Conservation (phyloP, 2,797 vertebrate species). For the Poeciliopsis gracilis region DNA sequence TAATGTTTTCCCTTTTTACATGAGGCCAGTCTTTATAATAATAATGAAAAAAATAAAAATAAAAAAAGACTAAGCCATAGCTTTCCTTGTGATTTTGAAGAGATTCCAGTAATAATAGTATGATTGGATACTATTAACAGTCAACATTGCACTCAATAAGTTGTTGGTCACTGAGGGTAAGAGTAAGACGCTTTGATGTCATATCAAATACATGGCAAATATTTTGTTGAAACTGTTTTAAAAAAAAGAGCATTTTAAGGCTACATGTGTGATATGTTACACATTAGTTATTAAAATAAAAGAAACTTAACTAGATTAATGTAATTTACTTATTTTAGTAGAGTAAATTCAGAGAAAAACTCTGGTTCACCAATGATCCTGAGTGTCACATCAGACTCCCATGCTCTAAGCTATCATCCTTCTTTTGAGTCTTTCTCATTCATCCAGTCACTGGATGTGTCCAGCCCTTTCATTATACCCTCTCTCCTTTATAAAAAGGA, state of each 20-base stretch:
- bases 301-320: background rate
- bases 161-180: background rate
- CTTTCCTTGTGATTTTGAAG: conserved; percentile 6
- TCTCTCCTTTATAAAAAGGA: conserved; percentile 11
- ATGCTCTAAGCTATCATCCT: background rate
- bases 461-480: conserved; percentile 1
- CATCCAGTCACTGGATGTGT: background rate
- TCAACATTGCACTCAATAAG: conserved; percentile 3
- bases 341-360: background rate
- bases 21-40: background rate
- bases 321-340: background rate
- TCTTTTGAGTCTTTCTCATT: background rate
- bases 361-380: background rate
- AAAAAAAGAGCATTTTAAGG: background rate
- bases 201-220: background rate
- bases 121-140: conserved; percentile 1
- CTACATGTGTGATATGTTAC: background rate
- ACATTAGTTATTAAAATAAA: background rate
- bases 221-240: background rate
- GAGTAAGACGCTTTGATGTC: background rate
- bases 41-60: background rate
- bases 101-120: no score
- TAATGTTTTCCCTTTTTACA: background rate
- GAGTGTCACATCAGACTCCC: background rate
- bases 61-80: background rate